Conservation (phyloP, 2,113 vertebrate genomes). For the Heterotilapia buettikoferi region DNA sequence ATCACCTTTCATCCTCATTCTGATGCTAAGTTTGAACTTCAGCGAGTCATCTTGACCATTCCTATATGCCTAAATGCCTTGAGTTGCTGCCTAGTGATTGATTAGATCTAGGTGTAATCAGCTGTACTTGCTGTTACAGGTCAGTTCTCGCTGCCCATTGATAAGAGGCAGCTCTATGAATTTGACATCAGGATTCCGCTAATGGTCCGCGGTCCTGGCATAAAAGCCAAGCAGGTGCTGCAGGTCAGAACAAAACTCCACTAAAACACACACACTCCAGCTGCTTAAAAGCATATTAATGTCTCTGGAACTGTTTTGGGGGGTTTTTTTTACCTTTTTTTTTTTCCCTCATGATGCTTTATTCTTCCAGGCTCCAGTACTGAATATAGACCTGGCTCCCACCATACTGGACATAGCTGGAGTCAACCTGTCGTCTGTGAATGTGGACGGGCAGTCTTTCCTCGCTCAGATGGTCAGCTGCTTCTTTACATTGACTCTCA, state of each 20-base stretch:
- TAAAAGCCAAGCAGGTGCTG: slow-evolving; percentile 69
- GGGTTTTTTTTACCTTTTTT: background rate
- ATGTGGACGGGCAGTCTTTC: slow-evolving; percentile 75
- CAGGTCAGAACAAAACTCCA: slow-evolving; percentile 35
- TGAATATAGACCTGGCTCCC: slow-evolving; percentile 75
- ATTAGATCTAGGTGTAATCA: background rate
- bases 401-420: slow-evolving; percentile 77
- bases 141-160: slow-evolving; percentile 78
- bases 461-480: slow-evolving; percentile 72
- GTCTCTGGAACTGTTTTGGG: background rate
- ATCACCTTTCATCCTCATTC: background rate
- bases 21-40: background rate
- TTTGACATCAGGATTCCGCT: slow-evolving; percentile 76
- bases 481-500: background rate
- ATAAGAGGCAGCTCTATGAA: slow-evolving; percentile 78
- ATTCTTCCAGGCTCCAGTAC: slow-evolving; percentile 60
- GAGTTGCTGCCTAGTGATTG: background rate
- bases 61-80: background rate
- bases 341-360: rapidly evolving
- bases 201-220: slow-evolving; percentile 74
- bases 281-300: background rate
- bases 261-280: background rate
- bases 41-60: background rate
- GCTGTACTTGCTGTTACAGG: slow-evolving; percentile 41
- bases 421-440: slow-evolving; percentile 52